A percentile compares a stretch with the other conserved stretches of the same genome.
Evolutionary conservation across 2,888 invertebrate species (phyloP).

Genomic region (Cantharis flavilabris): DNA sequence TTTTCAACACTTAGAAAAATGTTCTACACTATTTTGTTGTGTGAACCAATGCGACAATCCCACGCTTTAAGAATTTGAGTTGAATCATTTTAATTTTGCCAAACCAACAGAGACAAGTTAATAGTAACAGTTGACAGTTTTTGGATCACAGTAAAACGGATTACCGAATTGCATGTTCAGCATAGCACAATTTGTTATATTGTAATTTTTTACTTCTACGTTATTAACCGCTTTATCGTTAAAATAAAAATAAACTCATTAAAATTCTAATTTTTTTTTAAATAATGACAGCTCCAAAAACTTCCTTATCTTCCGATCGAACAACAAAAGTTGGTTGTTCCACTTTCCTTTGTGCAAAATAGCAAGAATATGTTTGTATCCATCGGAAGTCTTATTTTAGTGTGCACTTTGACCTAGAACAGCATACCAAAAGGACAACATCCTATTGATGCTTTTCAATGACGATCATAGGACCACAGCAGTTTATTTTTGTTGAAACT

Average conservation of each 20-base stretch:
- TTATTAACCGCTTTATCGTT: background rate
- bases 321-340: background rate
- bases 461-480: no score
- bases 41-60: background rate
- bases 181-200: background rate
- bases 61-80: background rate
- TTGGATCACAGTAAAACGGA: background rate
- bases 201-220: background rate
- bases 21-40: background rate
- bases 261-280: background rate
- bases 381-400: background rate
- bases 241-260: background rate
- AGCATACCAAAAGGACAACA: background rate
- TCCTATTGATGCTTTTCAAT: no score
- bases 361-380: background rate
- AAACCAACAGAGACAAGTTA: background rate
- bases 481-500: no score
- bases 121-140: background rate
- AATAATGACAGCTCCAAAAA: background rate
- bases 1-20: background rate
- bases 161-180: background rate
- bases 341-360: background rate
- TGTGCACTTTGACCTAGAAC: background rate
- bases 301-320: background rate
- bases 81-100: background rate